A percentile compares a stretch with the other conserved stretches of the same genome.
Conservation (phyloP, 2,888 invertebrate genomes). For the Caenorhabditis sp. region DNA sequence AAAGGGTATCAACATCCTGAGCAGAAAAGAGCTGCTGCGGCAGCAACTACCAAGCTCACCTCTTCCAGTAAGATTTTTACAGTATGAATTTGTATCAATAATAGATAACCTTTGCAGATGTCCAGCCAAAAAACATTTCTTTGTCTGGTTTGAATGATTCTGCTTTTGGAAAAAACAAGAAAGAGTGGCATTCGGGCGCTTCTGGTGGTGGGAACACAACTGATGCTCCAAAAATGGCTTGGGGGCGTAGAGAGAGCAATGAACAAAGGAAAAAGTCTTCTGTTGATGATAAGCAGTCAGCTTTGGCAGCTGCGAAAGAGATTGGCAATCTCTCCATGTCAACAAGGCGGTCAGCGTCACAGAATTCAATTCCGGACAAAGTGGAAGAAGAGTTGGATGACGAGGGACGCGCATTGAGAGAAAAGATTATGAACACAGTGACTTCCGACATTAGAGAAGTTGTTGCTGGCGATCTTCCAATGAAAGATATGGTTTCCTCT, state of each 20-base stretch:
- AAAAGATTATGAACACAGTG: slow-evolving; percentile 39
- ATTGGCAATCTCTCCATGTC: slow-evolving; percentile 12
- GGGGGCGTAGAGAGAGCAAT: slow-evolving; percentile 45
- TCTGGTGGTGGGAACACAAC: slow-evolving; percentile 60
- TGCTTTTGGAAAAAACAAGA: slow-evolving; percentile 29
- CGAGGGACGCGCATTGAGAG: slow-evolving; percentile 13
- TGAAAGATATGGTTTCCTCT: slow-evolving; percentile 46
- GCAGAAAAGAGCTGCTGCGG: slow-evolving; percentile 51
- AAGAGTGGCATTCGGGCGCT: slow-evolving; percentile 61
- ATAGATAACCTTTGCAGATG: slow-evolving; percentile 22
- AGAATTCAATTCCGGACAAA: slow-evolving; percentile 54
- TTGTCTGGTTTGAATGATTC: slow-evolving; percentile 24
- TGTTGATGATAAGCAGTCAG: slow-evolving; percentile 49
- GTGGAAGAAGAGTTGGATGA: slow-evolving; percentile 44
- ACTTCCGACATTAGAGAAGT: slow-evolving; percentile 55
- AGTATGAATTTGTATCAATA: slow-evolving; percentile 2
- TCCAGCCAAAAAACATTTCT: slow-evolving; percentile 53
- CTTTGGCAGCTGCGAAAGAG: slow-evolving; percentile 52
- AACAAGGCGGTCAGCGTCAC: slow-evolving; percentile 45
- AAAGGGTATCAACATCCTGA: slow-evolving; percentile 40
- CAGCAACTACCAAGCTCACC: slow-evolving; percentile 51
- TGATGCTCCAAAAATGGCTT: slow-evolving; percentile 15
- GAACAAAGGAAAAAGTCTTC: slow-evolving; percentile 65
- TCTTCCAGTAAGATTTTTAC: slow-evolving; percentile 29
- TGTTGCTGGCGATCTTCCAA: slow-evolving; percentile 17